These are phyloP conservation scores for Diabrotica virgifera DNA, from an alignment of 1,140 invertebrate species.

Conservation along the genomic window DNA sequence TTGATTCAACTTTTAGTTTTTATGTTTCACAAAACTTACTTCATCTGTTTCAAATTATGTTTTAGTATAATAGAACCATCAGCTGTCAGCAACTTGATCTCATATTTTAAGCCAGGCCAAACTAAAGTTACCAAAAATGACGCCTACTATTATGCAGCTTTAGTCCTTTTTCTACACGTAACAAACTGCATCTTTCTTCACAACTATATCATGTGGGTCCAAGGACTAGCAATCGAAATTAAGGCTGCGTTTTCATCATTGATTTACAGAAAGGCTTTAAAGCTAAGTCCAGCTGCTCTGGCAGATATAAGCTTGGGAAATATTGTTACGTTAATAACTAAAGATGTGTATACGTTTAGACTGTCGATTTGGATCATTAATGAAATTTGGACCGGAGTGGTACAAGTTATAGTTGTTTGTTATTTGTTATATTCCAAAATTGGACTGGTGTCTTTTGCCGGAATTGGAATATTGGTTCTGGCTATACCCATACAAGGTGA, in stretches of 20 bases:
- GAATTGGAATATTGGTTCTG: conserved; percentile 71
- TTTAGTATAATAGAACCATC: conserved; percentile 30
- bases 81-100: conserved; percentile 32
- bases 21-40: neutral
- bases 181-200: conserved; percentile 50
- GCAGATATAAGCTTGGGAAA: conserved; percentile 80
- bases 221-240: conserved; percentile 76
- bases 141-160: conserved; percentile 25
- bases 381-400: conserved; percentile 76
- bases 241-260: conserved; percentile 74
- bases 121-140: conserved; percentile 22
- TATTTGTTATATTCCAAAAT: conserved; percentile 75
- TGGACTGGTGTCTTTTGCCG: conserved; percentile 70
- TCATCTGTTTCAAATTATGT: conserved; percentile 12
- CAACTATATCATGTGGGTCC: conserved; percentile 70
- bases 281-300: conserved; percentile 66
- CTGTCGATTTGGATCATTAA: conserved; percentile 60
- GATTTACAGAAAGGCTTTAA: conserved; percentile 77
- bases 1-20: too few species aligned
- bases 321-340: conserved; percentile 89
- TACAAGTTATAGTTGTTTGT: conserved; percentile 72
- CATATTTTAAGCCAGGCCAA: conserved; percentile 35
- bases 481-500: conserved; percentile 70
- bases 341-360: conserved; percentile 78
- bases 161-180: conserved; percentile 25